Conservation (phyloP, 2,113 vertebrate genomes). For the Gnathonemus longibarbis region DNA sequence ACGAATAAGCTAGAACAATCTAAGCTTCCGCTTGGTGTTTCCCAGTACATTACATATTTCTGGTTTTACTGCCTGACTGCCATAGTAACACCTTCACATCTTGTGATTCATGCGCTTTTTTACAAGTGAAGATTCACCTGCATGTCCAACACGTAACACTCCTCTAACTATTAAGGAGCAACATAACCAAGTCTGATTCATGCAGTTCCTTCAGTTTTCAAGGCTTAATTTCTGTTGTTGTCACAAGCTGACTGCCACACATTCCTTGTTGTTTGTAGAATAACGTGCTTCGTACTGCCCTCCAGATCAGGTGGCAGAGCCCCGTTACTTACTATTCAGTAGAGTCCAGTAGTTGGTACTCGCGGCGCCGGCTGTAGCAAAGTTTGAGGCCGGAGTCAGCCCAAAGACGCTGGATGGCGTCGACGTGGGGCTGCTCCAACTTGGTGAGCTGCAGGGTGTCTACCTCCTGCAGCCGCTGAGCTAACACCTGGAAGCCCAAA, state of each 20-base stretch:
- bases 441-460: slow-evolving; percentile 59
- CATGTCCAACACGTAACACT: background rate
- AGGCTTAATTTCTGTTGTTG: background rate
- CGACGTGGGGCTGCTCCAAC: slow-evolving; percentile 45
- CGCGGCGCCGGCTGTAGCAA: slow-evolving; percentile 74
- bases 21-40: background rate
- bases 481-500: slow-evolving; percentile 53
- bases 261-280: background rate
- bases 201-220: background rate
- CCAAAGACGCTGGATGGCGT: slow-evolving; percentile 71
- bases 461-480: slow-evolving; percentile 58
- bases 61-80: background rate
- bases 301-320: background rate
- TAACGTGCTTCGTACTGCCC: background rate
- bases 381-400: slow-evolving; percentile 59
- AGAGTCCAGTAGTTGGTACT: slow-evolving; percentile 82
- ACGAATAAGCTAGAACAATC: background rate
- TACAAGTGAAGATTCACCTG: background rate
- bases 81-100: background rate
- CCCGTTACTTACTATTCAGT: slow-evolving; percentile 73
- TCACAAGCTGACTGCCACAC: background rate
- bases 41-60: background rate
- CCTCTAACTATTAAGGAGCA: background rate
- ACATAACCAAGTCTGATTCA: background rate
- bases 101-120: background rate